These are phyloP conservation scores for Eupithecia vulgata DNA, from an alignment of 2,888 invertebrate genomes.

Conservation along the genomic window DNA sequence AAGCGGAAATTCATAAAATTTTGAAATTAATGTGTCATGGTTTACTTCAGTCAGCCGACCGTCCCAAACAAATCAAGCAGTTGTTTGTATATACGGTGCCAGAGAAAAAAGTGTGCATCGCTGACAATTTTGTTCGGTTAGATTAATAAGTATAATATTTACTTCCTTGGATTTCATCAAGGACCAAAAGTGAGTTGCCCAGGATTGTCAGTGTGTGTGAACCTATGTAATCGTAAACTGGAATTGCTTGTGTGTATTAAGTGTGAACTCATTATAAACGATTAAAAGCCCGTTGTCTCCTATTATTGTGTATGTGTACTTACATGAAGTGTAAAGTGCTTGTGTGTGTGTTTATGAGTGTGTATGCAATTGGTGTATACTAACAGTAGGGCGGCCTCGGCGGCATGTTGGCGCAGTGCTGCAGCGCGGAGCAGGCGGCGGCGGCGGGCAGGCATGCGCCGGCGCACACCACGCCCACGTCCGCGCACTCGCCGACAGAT, in stretches of 20 bases:
- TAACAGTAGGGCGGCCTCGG: conserved; percentile 88
- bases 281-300: neutral
- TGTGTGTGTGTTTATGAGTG: neutral
- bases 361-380: conserved; percentile 70
- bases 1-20: neutral
- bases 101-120: neutral
- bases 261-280: neutral
- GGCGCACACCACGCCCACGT: conserved; percentile 57
- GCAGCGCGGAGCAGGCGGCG: conserved; percentile 75
- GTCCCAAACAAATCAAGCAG: neutral
- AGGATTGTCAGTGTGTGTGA: neutral
- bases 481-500: conserved; percentile 71
- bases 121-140: neutral
- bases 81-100: neutral
- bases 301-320: neutral
- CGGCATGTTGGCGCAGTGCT: conserved; percentile 89
- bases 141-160: neutral
- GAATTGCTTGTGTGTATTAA: neutral
- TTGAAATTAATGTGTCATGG: neutral
- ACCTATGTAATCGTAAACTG: neutral
- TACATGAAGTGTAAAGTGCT: neutral
- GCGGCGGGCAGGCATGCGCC: conserved; percentile 72
- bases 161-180: no score
- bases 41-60: neutral
- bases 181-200: no score